These are phyloP conservation scores for Oncorhynchus nerka DNA, from an alignment of 2,113 vertebrate genomes.

Conservation along the genomic window DNA sequence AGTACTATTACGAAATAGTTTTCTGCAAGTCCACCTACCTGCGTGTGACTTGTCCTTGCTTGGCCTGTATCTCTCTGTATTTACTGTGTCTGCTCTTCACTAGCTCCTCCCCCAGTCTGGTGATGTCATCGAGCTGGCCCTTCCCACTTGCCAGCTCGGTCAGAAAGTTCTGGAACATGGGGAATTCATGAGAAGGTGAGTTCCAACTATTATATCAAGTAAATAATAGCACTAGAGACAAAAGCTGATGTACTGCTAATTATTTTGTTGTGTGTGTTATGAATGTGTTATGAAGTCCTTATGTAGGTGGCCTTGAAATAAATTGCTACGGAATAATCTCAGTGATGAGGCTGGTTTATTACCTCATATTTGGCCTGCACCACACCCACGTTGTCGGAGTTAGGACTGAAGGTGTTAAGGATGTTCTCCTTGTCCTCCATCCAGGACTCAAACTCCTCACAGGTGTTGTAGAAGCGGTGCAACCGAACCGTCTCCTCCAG, in stretches of 20 bases:
- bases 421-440: slow-evolving; percentile 82
- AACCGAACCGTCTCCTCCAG: slow-evolving; percentile 81
- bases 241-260: not conserved
- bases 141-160: slow-evolving; percentile 79
- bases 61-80: slow-evolving; percentile 67
- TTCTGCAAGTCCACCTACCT: slow-evolving; percentile 68
- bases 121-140: slow-evolving; percentile 77
- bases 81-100: slow-evolving; percentile 72
- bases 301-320: not conserved
- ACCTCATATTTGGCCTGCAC: slow-evolving; percentile 85
- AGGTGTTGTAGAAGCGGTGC: slow-evolving; percentile 79
- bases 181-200: not conserved
- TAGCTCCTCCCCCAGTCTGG: slow-evolving; percentile 69
- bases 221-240: not conserved
- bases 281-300: slow-evolving; percentile 12
- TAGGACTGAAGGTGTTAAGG: slow-evolving; percentile 74
- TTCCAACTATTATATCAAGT: not conserved
- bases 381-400: slow-evolving; percentile 70
- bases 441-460: slow-evolving; percentile 86
- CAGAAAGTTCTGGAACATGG: slow-evolving; percentile 76
- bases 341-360: not conserved
- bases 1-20: no score
- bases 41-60: slow-evolving; percentile 62
- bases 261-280: not conserved
- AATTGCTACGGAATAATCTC: no score